Evolutionary conservation across 2,888 invertebrate species (phyloP), one percentile per base, ranked within the genome.

Genomic region (Polymixis lichenea): DNA sequence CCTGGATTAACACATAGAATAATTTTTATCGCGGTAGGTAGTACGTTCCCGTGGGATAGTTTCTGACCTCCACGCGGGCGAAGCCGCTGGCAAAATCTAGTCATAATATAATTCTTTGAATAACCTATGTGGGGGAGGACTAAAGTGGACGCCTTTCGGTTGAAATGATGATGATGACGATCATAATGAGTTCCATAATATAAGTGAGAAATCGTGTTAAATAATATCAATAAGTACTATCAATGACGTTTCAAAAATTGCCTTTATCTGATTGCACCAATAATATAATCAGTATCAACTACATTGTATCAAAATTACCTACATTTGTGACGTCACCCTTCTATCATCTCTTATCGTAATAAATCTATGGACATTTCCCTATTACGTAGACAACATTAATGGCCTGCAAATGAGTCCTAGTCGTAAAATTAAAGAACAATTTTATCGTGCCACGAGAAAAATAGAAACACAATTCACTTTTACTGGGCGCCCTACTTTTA

Each of bases 401-500:
- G 55, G 49, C 15, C 28, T 55, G 0, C 43, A 62, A 78, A 78
- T n/a, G 17, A 62, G 61, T 49, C 6, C 11, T n/a, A 17, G 7
- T 65, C 43, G 25, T 66, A 15, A 75, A 69, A 69, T 75, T 51
- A 66, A 70, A 70, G 43, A 56, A 32, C 46, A 32, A 28, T 67
- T 77, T 67, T 51, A 72, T 78, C 8, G 11, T 38, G 53, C 11
- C 53, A 69, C 25, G 32, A 73, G 66, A 71, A 72, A 65, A 76
- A 64, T 70, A 80, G 69, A 77, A 71, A 61, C 43, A 64, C 61
- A 55, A 60, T 69, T 65, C 75, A 77, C 75, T 84, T 75, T 85
- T 83, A 78, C 70, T 73, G 49, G 43, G 55, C 53, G 79, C 72
- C 80, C 76, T 49, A 82, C 56, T 80, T 84, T 67, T 61, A 51